phyloP scores from a whole-genome alignment of 30 jellyfish, hydroid and myxozoan species.

The Turritopsis rubra region DNA sequence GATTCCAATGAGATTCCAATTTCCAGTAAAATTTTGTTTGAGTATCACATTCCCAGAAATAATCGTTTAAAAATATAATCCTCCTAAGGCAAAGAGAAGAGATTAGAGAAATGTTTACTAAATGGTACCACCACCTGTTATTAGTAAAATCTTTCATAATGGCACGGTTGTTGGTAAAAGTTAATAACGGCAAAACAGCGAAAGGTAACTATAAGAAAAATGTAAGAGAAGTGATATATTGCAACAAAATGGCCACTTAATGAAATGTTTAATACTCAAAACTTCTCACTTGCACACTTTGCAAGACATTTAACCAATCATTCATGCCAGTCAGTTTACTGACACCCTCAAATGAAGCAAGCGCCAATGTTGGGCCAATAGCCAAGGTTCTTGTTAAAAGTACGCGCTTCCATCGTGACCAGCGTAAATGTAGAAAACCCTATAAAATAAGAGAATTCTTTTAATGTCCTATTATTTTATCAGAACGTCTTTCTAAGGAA shows the following conservation, averaged over 20 bases:
- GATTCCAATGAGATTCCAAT: too few species aligned
- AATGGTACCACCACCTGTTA: conserved; percentile 32
- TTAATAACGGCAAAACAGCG: conserved; percentile 91
- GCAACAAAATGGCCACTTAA: too few species aligned
- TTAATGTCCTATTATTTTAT: too few species aligned
- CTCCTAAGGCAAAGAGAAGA: too few species aligned
- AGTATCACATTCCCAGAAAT: too few species aligned
- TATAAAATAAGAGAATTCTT: conserved; percentile 11
- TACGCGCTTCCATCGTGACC: conserved; percentile 99
- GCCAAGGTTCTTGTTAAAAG: conserved; percentile 78
- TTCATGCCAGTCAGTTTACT: conserved; percentile 84
- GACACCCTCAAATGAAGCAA: conserved; percentile 71
- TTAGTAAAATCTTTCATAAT: conserved; percentile 79
- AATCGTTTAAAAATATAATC: too few species aligned
- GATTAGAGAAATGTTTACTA: background rate
- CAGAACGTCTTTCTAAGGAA: too few species aligned
- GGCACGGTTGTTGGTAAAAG: conserved; percentile 69
- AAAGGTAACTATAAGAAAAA: conserved; percentile 69
- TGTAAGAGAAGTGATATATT: background rate
- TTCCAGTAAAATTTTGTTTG: too few species aligned
- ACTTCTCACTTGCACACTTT: conserved; percentile 75
- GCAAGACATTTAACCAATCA: conserved; percentile 73
- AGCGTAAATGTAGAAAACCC: conserved; percentile 83
- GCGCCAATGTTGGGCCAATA: conserved; percentile 73
- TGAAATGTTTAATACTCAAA: background rate